These are phyloP conservation scores for Arion vulgaris DNA, from an alignment of 1,140 invertebrate genomes.

Conservation along the genomic window DNA sequence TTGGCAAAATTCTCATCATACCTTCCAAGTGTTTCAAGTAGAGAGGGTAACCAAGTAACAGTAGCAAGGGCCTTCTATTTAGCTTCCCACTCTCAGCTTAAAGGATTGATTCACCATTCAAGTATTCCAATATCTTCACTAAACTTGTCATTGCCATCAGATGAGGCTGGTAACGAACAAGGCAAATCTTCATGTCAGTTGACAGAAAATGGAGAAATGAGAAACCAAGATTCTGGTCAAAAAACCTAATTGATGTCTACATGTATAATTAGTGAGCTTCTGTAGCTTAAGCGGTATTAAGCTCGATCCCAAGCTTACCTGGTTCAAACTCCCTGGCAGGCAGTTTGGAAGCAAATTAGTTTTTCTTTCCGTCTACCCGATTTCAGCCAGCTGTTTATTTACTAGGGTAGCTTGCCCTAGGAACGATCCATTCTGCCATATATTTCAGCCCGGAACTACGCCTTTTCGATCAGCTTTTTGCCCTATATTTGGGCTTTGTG, in stretches of 20 bases:
- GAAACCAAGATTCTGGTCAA: neutral
- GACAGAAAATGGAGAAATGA: neutral
- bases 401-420: too few species aligned
- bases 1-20: constrained; percentile 37
- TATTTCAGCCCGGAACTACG: too few species aligned
- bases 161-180: neutral
- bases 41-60: neutral
- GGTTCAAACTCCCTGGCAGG: too few species aligned
- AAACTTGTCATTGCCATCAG: neutral
- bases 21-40: neutral
- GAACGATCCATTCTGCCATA: too few species aligned
- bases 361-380: too few species aligned
- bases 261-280: neutral
- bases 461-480: too few species aligned
- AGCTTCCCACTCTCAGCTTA: neutral
- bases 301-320: too few species aligned
- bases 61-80: neutral
- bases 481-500: too few species aligned
- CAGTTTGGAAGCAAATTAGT: too few species aligned
- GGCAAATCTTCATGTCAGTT: neutral
- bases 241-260: neutral
- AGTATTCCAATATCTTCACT: neutral
- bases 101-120: neutral
- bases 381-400: too few species aligned
- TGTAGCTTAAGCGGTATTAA: too few species aligned